phyloP scores from a whole-genome alignment of 2,113 vertebrate species.

The Cebidichthys violaceus region DNA sequence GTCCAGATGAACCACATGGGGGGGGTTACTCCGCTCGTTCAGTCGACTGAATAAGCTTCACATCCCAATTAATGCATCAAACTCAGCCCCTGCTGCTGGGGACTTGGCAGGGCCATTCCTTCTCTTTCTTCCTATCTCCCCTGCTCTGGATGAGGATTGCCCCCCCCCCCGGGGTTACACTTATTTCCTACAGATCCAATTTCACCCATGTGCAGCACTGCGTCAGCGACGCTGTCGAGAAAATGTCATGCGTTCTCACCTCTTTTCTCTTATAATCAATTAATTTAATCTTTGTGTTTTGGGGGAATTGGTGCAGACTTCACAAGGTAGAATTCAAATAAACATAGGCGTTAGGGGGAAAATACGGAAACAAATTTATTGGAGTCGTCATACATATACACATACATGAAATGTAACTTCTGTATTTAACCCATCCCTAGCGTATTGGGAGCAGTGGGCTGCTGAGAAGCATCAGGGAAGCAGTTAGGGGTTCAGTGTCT shows the following conservation, averaged over 20 bases:
- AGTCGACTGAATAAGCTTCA: slow-evolving; percentile 45
- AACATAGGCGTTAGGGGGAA: background rate
- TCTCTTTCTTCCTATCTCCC: background rate
- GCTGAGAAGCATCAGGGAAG: no score
- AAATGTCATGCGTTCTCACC: slow-evolving; percentile 17
- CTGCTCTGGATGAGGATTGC: background rate
- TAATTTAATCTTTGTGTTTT: background rate
- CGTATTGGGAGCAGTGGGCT: no score
- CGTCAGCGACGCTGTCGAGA: background rate
- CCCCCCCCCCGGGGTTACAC: slow-evolving; percentile 8
- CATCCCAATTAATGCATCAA: slow-evolving; percentile 53
- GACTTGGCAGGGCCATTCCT: slow-evolving; percentile 19
- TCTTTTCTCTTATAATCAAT: background rate
- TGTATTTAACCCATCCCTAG: no score
- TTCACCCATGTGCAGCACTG: slow-evolving; percentile 14
- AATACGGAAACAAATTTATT: no score
- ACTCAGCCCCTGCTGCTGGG: slow-evolving; percentile 22
- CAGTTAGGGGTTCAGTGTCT: no score
- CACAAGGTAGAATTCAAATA: background rate
- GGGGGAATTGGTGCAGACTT: background rate
- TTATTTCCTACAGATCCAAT: slow-evolving; percentile 28
- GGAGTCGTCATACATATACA: no score
- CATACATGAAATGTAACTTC: no score
- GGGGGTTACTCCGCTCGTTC: background rate
- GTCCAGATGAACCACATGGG: slow-evolving; percentile 1